Conservation (phyloP, 2,113 vertebrate species). For the Sialia sialis region DNA sequence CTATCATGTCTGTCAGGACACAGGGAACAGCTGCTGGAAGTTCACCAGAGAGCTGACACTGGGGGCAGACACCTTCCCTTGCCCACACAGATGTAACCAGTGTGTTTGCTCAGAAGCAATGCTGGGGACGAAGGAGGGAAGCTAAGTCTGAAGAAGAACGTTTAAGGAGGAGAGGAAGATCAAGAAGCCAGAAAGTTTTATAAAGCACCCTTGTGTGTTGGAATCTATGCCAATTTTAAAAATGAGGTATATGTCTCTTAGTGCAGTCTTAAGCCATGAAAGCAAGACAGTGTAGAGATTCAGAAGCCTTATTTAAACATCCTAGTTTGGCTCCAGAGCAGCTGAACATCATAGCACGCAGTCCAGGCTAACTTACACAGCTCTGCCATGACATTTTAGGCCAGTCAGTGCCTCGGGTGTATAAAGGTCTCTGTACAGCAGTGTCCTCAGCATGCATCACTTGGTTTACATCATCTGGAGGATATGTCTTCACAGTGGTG, state of each 20-base stretch:
- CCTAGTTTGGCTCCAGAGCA: not conserved
- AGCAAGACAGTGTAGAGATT: slow-evolving; percentile 35
- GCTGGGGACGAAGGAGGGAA: not conserved
- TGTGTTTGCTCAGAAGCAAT: not conserved
- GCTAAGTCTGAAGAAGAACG: not conserved
- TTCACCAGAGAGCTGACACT: not conserved
- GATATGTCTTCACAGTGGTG: not conserved
- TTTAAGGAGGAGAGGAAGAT: slow-evolving; percentile 21
- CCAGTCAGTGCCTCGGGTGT: not conserved
- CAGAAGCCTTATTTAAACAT: slow-evolving; percentile 32
- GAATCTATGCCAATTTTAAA: slow-evolving; percentile 10
- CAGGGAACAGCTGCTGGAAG: fast-evolving
- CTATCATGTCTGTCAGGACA: not conserved
- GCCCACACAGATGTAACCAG: not conserved
- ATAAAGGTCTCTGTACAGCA: not conserved
- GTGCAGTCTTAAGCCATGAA: slow-evolving; percentile 31
- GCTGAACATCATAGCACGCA: not conserved
- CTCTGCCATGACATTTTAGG: not conserved
- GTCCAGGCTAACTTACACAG: not conserved
- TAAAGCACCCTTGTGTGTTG: slow-evolving; percentile 30
- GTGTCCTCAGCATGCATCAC: not conserved
- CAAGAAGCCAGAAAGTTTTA: slow-evolving; percentile 11
- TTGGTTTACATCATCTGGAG: not conserved
- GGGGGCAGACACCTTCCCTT: not conserved
- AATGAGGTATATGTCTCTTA: not conserved